Conservation (phyloP, 1,140 invertebrate genomes). For the Tetraneura akinire region DNA sequence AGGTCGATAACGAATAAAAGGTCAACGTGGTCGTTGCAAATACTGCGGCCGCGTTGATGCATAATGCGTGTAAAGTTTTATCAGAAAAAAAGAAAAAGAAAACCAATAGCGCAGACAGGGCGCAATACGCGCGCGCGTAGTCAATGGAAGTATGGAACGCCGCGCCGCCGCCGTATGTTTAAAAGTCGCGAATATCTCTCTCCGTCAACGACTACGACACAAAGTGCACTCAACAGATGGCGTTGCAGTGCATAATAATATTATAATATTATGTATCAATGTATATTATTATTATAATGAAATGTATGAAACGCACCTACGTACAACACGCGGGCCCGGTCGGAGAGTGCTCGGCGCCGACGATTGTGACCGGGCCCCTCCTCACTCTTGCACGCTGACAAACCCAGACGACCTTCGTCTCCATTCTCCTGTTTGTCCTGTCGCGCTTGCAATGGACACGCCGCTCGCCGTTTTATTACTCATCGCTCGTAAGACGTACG, state of each 20-base stretch:
- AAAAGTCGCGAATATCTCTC: slow-evolving; percentile 1
- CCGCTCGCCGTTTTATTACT: slow-evolving; percentile 18
- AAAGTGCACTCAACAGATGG: slow-evolving; percentile 23
- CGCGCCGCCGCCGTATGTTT: background rate
- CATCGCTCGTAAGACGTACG: background rate
- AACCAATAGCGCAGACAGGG: too few species aligned
- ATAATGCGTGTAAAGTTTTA: background rate
- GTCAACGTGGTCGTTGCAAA: slow-evolving; percentile 6
- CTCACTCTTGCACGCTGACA: background rate
- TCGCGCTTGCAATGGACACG: background rate
- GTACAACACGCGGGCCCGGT: slow-evolving; percentile 1
- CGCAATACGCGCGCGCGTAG: background rate
- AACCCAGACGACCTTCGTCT: slow-evolving; percentile 49
- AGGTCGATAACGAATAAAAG: slow-evolving; percentile 39
- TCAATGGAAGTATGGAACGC: too few species aligned
- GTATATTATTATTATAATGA: background rate
- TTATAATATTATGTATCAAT: background rate
- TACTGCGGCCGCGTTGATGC: background rate
- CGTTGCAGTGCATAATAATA: slow-evolving; percentile 6
- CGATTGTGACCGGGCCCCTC: background rate
- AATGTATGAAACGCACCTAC: background rate
- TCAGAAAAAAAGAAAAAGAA: background rate
- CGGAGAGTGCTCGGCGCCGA: slow-evolving; percentile 20
- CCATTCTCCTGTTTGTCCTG: slow-evolving; percentile 34
- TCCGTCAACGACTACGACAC: background rate